Conservation (phyloP, 2,797 vertebrate species). For the Parotocinclus haroldoi region DNA sequence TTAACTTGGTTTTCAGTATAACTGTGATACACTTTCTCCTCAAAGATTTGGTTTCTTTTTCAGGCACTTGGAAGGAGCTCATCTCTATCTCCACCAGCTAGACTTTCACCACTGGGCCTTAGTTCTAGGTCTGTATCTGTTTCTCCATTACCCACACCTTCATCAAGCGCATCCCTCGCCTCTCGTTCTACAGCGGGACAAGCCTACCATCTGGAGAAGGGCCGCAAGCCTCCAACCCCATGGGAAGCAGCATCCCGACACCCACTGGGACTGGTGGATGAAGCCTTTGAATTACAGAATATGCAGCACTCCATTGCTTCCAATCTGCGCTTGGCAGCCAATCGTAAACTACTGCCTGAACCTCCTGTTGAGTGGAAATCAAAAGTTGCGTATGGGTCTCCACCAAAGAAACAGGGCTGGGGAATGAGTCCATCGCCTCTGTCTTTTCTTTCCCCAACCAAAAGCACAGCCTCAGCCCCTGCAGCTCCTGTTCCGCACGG, state of each 20-base stretch:
- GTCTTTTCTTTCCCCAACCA: slow-evolving; percentile 51
- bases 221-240: slow-evolving; percentile 76
- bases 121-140: slow-evolving; percentile 61
- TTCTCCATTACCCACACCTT: slow-evolving; percentile 66
- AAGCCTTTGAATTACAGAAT: slow-evolving; percentile 78
- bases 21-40: background rate
- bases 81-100: slow-evolving; percentile 80
- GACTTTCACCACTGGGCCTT: slow-evolving; percentile 58
- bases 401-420: slow-evolving; percentile 39
- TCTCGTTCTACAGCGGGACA: slow-evolving; percentile 49
- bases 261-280: slow-evolving; percentile 87
- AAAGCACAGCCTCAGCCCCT: slow-evolving; percentile 57
- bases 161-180: slow-evolving; percentile 50
- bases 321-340: slow-evolving; percentile 80
- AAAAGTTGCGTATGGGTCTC: slow-evolving; percentile 65
- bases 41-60: slow-evolving; percentile 58
- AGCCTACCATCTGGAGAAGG: slow-evolving; percentile 59
- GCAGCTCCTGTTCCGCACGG: slow-evolving; percentile 59
- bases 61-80: slow-evolving; percentile 69
- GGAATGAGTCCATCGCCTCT: slow-evolving; percentile 26
- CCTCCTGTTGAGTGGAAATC: slow-evolving; percentile 79
- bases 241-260: slow-evolving; percentile 90
- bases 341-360: slow-evolving; percentile 80
- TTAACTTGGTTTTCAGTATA: background rate
- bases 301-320: slow-evolving; percentile 82